Conservation (phyloP, 2,888 invertebrate species). For the Laspeyria flexula region DNA sequence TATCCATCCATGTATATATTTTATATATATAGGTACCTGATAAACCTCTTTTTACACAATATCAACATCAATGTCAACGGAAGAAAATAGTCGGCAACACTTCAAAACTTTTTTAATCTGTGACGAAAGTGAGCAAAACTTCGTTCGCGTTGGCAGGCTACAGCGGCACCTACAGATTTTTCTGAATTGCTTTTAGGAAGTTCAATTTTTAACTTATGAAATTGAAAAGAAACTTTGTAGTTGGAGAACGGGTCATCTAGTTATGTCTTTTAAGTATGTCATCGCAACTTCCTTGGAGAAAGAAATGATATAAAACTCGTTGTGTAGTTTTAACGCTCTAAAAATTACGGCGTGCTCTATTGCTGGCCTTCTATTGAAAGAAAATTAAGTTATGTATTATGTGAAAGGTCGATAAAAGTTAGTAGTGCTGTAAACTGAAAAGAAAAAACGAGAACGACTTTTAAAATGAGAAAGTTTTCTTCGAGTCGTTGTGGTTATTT, state of each 20-base stretch:
- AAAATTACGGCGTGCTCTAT: neutral
- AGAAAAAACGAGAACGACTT: slow-evolving; percentile 12
- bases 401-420: slow-evolving; percentile 14
- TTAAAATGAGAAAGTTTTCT: neutral
- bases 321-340: slow-evolving; percentile 3
- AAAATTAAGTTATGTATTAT: slow-evolving; percentile 6
- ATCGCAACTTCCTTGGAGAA: slow-evolving; percentile 28
- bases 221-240: slow-evolving; percentile 52
- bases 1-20: neutral
- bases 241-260: slow-evolving; percentile 44
- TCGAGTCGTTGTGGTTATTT: neutral
- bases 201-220: slow-evolving; percentile 56
- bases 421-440: slow-evolving; percentile 5
- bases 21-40: neutral
- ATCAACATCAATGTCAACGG: neutral
- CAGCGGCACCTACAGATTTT: slow-evolving; percentile 49
- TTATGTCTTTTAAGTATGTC: slow-evolving; percentile 46
- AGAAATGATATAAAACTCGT: slow-evolving; percentile 18
- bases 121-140: slow-evolving; percentile 43
- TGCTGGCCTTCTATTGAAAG: slow-evolving; percentile 2
- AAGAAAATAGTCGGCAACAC: slow-evolving; percentile 49
- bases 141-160: slow-evolving; percentile 49
- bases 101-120: slow-evolving; percentile 66
- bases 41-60: slow-evolving; percentile 15
- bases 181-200: slow-evolving; percentile 52